Evolutionary conservation across 2,797 vertebrate genomes (phyloP).

Genomic region (Phoxinus dragarum): DNA sequence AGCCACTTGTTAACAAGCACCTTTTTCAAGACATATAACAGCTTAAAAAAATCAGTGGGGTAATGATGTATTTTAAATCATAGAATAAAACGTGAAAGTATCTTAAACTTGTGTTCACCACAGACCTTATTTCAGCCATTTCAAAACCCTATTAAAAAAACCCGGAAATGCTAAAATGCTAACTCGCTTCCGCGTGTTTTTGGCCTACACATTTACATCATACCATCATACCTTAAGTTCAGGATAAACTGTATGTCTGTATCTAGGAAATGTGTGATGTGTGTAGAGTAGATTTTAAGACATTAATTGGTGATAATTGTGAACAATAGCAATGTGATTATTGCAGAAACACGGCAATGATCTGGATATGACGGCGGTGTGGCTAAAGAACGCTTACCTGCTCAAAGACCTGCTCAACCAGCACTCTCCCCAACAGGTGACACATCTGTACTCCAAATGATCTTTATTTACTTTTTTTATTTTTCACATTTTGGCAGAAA

Average conservation of each 20-base stretch:
- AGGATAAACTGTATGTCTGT: neutral
- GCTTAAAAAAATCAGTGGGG: too few species aligned
- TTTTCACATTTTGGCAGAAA: neutral
- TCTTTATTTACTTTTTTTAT: neutral
- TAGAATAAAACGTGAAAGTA: too few species aligned
- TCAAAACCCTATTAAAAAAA: too few species aligned
- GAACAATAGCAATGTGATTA: neutral
- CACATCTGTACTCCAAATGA: neutral
- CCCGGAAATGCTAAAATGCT: too few species aligned
- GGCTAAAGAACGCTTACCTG: slow-evolving; percentile 79
- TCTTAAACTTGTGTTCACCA: too few species aligned
- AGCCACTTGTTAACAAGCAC: too few species aligned
- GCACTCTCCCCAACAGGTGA: slow-evolving; percentile 72
- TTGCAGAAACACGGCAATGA: slow-evolving; percentile 77
- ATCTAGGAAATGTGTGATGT: neutral
- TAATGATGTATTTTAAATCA: too few species aligned
- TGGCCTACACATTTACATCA: too few species aligned
- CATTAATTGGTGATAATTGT: neutral
- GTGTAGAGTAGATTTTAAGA: neutral
- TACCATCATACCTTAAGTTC: too few species aligned
- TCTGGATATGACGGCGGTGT: slow-evolving; percentile 74
- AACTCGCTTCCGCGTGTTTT: too few species aligned
- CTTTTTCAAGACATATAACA: too few species aligned
- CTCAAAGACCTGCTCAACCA: slow-evolving; percentile 80
- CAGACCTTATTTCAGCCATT: too few species aligned